A percentile compares a stretch with the other conserved stretches of the same genome.
Conservation (phyloP, 2,113 vertebrate genomes). For the Trogon surrucura region DNA sequence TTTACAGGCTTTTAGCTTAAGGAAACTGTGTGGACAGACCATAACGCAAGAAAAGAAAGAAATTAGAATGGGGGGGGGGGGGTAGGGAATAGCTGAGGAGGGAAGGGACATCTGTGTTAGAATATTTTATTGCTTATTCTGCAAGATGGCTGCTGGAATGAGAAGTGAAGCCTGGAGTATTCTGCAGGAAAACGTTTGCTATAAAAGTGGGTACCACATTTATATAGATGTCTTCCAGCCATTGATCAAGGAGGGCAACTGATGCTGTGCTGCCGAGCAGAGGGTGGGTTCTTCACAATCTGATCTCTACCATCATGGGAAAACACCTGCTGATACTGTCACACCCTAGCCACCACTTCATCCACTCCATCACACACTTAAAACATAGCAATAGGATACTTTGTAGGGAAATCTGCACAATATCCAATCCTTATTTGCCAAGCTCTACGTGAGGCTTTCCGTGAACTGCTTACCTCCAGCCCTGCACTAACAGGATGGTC, state of each 20-base stretch:
- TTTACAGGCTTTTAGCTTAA: neutral
- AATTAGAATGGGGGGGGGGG: neutral
- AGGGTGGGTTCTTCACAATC: rapidly evolving
- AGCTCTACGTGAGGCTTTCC: neutral
- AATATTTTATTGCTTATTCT: neutral
- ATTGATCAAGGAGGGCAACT: neutral
- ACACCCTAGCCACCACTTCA: neutral
- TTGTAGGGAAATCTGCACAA: neutral
- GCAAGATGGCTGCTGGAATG: neutral
- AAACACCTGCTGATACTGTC: neutral
- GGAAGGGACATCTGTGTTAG: neutral
- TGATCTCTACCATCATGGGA: neutral
- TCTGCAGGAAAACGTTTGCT: neutral
- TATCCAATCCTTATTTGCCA: neutral
- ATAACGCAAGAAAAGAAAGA: neutral
- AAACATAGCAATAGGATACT: neutral
- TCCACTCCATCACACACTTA: neutral
- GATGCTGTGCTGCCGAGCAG: neutral
- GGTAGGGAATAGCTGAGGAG: neutral
- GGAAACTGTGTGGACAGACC: neutral
- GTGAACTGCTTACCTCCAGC: neutral
- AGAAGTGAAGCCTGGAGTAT: neutral
- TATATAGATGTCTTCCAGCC: neutral
- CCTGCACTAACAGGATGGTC: neutral
- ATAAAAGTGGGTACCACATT: neutral